Base-by-base conservation (phyloP, 2,888 invertebrate species). In the Aspidiotus rigidus region DNA sequence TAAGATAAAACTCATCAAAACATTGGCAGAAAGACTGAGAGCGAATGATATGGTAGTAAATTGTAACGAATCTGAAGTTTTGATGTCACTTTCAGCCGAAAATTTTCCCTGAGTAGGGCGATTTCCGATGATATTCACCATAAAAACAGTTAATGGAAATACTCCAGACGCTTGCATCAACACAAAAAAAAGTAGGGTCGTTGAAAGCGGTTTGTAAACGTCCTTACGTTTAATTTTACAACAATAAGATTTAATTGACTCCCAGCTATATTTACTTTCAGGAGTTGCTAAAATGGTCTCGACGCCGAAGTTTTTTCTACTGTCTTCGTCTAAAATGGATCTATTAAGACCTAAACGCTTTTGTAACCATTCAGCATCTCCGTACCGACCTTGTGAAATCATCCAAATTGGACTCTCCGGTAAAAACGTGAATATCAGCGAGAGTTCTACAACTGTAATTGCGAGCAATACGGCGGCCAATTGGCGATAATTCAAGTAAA, bases 391-490 rank as follows among this genome's bases (percentile, higher is more conserved):
- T 69, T 78, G 79, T 41, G 79, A 77, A 0, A 80, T 76, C 16
- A 83, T 74, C 83, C 83, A 84, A 7, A 80, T 74, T 0, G 83
- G 83, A 15, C 83, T 82, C 75, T 84, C 84, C 0, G 83, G 81
- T 40, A 83, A 75, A 40, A 80, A 73, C 44, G 79, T 75, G 5
- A 77, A 73, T 3, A 79, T 77, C 44, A 72, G 73, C 8, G 74
- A 74, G 13, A 74, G 17, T 1, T 79, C 71, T 56, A 80, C 76
- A 1, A 81, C 77, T 1, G 79, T 55, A 8, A 79, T 73, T 1
- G 83, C 81, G 54, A 82, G 77, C 0, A 78, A 54, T 11, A 74
- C 70, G 28, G 72, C 72, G 1, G 74, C 74, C 3, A 75, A 74
- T 13, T 72, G 69, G 54, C 73, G 71, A 16, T 73, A 82, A 75